Conservation (phyloP, 2,113 vertebrate genomes). For the Poeciliopsis occidentalis region DNA sequence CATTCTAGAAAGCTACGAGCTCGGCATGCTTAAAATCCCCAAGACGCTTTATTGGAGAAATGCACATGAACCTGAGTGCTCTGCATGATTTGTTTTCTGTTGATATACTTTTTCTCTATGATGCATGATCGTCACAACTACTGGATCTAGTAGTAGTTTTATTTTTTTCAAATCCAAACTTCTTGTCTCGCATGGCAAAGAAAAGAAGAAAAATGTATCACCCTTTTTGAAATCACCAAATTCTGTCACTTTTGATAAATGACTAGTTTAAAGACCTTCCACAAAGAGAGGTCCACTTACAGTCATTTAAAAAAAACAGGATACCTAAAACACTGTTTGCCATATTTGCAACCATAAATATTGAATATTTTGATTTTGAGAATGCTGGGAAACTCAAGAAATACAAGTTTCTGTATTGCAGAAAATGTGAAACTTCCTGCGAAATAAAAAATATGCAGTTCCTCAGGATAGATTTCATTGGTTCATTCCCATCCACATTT, state of each 20-base stretch:
- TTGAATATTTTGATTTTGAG: too few relatives aligned
- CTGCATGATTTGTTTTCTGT: conserved; percentile 42
- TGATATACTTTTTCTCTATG: conserved; percentile 46
- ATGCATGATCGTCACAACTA: conserved; percentile 16
- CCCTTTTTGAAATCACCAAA: neutral
- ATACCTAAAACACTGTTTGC: neutral
- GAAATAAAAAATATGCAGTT: too few relatives aligned
- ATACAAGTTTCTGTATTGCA: too few relatives aligned
- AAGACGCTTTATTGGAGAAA: conserved; percentile 47
- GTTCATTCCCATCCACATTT: too few relatives aligned
- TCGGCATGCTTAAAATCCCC: conserved; percentile 56
- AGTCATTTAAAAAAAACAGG: neutral
- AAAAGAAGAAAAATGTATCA: too few relatives aligned
- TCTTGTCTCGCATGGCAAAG: too few relatives aligned
- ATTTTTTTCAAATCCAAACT: neutral
- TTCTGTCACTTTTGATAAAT: neutral
- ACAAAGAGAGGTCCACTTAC: neutral
- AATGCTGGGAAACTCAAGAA: too few relatives aligned
- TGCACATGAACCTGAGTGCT: conserved; percentile 50
- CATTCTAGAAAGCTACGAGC: conserved; percentile 50
- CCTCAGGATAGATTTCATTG: too few relatives aligned
- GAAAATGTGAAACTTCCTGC: too few relatives aligned
- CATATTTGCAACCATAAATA: too few relatives aligned
- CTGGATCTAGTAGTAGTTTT: neutral
- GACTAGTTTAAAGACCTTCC: neutral